Percentiles rank a stretch among this genome's conserved stretches.
These are phyloP conservation scores for Spongia lamella DNA, from an alignment of 37 sponge, comb jelly and placozoan genomes.

Conservation along the genomic window DNA sequence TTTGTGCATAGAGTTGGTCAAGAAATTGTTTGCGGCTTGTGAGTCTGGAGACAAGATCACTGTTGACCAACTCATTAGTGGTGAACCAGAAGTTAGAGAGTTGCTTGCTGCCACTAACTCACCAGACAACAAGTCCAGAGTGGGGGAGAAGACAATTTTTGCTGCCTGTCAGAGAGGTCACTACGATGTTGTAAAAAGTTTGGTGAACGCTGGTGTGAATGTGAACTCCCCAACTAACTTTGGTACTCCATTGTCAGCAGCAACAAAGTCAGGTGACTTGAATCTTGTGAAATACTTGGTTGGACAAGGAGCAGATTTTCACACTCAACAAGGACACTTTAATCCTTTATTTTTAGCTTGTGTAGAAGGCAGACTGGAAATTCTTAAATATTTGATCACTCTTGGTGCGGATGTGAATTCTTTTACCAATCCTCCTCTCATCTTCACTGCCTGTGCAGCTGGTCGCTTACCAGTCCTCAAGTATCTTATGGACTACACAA, in stretches of 20 bases:
- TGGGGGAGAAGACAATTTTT: constrained; percentile 73
- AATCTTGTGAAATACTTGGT: constrained; percentile 60
- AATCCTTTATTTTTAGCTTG: constrained; percentile 72
- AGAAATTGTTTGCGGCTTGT: constrained; percentile 53
- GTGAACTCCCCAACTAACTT: constrained; percentile 30
- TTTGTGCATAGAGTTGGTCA: constrained; percentile 39
- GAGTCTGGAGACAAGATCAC: constrained; percentile 33
- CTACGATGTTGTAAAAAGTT: constrained; percentile 32
- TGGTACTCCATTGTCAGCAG: constrained; percentile 80
- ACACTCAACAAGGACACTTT: constrained; percentile 45
- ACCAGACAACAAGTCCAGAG: constrained; percentile 36
- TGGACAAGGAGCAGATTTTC: constrained; percentile 57
- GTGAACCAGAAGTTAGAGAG: constrained; percentile 24
- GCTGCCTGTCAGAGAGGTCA: constrained; percentile 55
- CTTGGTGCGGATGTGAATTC: constrained; percentile 52
- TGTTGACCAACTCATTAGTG: constrained; percentile 29
- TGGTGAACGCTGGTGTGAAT: constrained; percentile 46
- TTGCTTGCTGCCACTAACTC: constrained; percentile 48
- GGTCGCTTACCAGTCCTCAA: constrained; percentile 62
- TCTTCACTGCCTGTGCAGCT: constrained; percentile 71
- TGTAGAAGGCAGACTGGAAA: constrained; percentile 57
- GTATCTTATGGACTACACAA: constrained; percentile 66
- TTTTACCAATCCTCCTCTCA: constrained; percentile 62
- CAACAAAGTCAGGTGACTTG: constrained; percentile 62
- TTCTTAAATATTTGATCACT: constrained; percentile 73